A percentile compares a stretch with the other conserved stretches of the same genome.
Evolutionary conservation across 2,888 invertebrate species (phyloP).

Genomic region (Tribolium freemani): DNA sequence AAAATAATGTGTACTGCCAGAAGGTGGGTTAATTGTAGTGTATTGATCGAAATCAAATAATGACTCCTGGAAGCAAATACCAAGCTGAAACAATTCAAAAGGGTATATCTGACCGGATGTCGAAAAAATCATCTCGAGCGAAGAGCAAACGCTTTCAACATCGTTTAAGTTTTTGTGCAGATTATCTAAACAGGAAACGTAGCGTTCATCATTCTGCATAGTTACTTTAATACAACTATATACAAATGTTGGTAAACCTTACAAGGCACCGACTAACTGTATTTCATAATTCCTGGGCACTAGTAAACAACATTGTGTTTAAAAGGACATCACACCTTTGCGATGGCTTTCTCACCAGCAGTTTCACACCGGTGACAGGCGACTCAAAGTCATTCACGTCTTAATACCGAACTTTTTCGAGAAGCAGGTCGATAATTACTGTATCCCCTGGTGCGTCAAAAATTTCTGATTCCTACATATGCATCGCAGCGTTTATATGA

Average conservation of each 20-base stretch:
- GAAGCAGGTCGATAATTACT: constrained; percentile 19
- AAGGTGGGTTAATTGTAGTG: constrained; percentile 10
- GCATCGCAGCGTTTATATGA: constrained; percentile 45
- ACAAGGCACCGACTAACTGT: constrained; percentile 51
- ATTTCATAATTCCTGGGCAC: constrained; percentile 36
- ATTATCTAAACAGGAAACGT: constrained; percentile 52
- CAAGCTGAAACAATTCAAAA: constrained; percentile 15
- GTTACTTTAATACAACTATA: constrained; percentile 51
- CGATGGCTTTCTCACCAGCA: constrained; percentile 14
- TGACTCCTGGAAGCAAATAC: constrained; percentile 10
- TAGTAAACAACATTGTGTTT: constrained; percentile 1
- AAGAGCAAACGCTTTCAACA: constrained; percentile 42
- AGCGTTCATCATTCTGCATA: constrained; percentile 49
- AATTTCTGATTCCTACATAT: constrained; percentile 14
- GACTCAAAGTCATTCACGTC: constrained; percentile 28
- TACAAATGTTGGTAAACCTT: constrained; percentile 50
- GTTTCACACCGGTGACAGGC: constrained; percentile 20
- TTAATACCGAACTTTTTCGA: constrained; percentile 20
- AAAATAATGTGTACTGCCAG: background rate
- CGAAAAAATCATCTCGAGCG: constrained; percentile 27
- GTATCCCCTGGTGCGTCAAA: constrained; percentile 29
- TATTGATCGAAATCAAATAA: constrained; percentile 31
- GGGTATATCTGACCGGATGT: constrained; percentile 38
- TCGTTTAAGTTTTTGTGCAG: constrained; percentile 40
- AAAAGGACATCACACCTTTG: constrained; percentile 11